phyloP scores from a whole-genome alignment of 2,888 invertebrate genomes.

The Aricia artaxerxes region DNA sequence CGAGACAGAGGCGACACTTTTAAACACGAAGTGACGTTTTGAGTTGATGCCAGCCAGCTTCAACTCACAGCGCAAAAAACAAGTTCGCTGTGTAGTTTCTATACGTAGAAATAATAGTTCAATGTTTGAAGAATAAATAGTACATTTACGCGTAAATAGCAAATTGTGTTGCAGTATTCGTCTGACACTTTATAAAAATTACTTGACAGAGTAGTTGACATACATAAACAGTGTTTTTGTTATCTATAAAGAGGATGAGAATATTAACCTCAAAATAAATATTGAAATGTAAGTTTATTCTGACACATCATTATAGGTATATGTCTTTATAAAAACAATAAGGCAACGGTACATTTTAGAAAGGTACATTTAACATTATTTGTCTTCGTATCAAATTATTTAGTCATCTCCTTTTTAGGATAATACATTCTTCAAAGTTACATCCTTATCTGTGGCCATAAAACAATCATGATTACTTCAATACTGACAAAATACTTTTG shows the following conservation, averaged over 20 bases:
- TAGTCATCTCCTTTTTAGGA: background rate
- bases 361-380: constrained; percentile 11
- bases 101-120: too few relatives aligned
- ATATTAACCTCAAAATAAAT: background rate
- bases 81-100: too few relatives aligned
- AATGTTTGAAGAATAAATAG: too few relatives aligned
- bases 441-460: background rate
- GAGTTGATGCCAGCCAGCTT: too few relatives aligned
- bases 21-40: too few relatives aligned
- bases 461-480: background rate
- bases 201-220: too few relatives aligned
- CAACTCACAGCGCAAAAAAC: too few relatives aligned
- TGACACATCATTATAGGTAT: background rate
- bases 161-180: too few relatives aligned
- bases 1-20: too few relatives aligned
- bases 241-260: background rate
- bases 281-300: background rate
- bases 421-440: background rate
- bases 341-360: constrained; percentile 7
- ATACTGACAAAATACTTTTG: background rate
- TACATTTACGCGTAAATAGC: too few relatives aligned
- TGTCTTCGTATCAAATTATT: background rate
- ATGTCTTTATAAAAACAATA: background rate
- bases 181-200: too few relatives aligned
- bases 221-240: background rate